Evolutionary conservation across 2,113 vertebrate genomes (phyloP), one percentile per base, ranked within the genome.

Genomic region (Hemiscyllium ocellatum): DNA sequence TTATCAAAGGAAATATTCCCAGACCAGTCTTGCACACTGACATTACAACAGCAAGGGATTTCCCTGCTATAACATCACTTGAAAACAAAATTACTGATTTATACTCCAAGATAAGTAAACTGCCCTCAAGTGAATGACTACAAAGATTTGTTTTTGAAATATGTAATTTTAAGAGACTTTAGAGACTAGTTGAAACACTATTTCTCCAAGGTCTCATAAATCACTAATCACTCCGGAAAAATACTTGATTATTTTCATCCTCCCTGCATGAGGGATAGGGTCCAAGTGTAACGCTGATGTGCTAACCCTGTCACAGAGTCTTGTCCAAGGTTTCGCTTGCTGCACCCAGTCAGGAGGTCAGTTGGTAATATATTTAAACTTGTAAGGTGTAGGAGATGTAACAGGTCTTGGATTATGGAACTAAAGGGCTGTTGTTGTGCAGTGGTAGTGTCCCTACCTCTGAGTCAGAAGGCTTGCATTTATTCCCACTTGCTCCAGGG

Each of bases 201-300:
- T 91, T 91, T 91, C 29, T 91, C 87, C 61, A 91, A 91, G 87
- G 56, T 29, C 87, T 91, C 87, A 91, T 91, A 91, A 93, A 93
- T 93, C 89, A 37, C 61, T 93, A 17, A 20, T 42, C 56, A 61
- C 56, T 61, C 56, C 6, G 22, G 89, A 93, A 37, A 93, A n/a
- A 93, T 66, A 91, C 33, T 61, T 83, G 12, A 56, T 89, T 24
- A 91, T 91, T 91, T 91, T 91, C 87, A 91, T n/a, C 56, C 17
- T 20, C 37, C 33, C 7, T 37, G 65, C 17, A n/a, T 66, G 17
- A 37, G 61, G 89, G 61, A 0, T 66, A 37, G 1, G 65, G 29
- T 91, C 20, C 19, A 66, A n/a, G 56, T 65, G 13, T 6, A 15
- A 66, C 6, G n/a, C n/a, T 42, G 78, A 83, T 83, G 19, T 12